A percentile compares a stretch with the other conserved stretches of the same genome.
Conservation (phyloP, 2,888 invertebrate genomes). For the Micropterix aruncella region DNA sequence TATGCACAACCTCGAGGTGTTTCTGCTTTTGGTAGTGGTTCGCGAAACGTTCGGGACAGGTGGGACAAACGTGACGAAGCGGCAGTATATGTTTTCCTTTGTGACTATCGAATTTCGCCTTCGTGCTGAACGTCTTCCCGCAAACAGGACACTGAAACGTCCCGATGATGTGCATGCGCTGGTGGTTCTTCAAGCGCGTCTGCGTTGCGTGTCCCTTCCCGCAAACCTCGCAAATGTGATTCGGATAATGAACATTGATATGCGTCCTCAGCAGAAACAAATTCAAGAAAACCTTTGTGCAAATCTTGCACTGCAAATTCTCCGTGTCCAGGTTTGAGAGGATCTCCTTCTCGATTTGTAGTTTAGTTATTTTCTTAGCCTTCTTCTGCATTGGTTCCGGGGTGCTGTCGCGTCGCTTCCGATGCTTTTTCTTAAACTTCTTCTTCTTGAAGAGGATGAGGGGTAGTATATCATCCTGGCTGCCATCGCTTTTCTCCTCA, state of each 20-base stretch:
- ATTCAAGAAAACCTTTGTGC: constrained; percentile 19
- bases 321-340: constrained; percentile 1
- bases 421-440: background rate
- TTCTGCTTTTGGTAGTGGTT: constrained; percentile 33
- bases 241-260: constrained; percentile 37
- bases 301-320: constrained; percentile 1
- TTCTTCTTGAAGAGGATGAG: background rate
- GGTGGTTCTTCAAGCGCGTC: constrained; percentile 32
- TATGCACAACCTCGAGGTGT: constrained; percentile 30
- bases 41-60: constrained; percentile 26
- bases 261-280: constrained; percentile 32
- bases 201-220: constrained; percentile 39
- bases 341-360: background rate
- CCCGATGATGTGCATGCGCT: constrained; percentile 36
- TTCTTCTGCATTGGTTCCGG: background rate
- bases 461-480: background rate
- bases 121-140: constrained; percentile 27
- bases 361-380: background rate
- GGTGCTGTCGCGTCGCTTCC: background rate
- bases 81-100: constrained; percentile 30
- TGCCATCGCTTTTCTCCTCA: background rate
- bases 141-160: constrained; percentile 29
- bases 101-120: constrained; percentile 30
- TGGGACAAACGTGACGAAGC: constrained; percentile 27
- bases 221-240: constrained; percentile 36